Conservation (phyloP, 2,888 invertebrate species). For the Apotomis betuletana region DNA sequence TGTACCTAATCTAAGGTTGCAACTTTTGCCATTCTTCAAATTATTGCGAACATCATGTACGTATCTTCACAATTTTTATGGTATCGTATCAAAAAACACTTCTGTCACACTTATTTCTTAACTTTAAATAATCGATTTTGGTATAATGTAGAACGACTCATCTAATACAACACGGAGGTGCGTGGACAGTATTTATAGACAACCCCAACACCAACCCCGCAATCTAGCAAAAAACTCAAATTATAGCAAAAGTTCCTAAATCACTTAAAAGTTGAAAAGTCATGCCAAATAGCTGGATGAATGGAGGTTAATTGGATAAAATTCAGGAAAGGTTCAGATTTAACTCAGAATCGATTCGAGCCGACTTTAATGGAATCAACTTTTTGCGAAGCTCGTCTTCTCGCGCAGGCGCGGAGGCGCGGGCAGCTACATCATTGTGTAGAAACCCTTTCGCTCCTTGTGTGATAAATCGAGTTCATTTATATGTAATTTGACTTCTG, state of each 20-base stretch:
- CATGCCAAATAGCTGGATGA: constrained; percentile 28
- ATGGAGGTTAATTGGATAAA: constrained; percentile 35
- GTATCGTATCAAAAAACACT: no score
- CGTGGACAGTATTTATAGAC: background rate
- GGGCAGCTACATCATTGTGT: constrained; percentile 16
- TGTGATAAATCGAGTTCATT: constrained; percentile 7
- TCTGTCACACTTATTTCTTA: no score
- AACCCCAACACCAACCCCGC: background rate
- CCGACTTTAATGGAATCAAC: constrained; percentile 36
- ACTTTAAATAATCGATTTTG: no score
- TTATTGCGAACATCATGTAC: no score
- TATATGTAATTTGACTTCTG: background rate
- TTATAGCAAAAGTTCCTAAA: constrained; percentile 20
- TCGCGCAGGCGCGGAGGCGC: constrained; percentile 17
- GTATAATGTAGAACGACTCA: no score
- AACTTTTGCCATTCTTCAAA: no score
- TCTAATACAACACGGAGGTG: no score
- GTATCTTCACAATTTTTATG: no score
- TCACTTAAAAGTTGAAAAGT: constrained; percentile 36
- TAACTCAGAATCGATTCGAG: constrained; percentile 35
- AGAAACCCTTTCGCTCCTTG: background rate
- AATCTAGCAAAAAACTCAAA: constrained; percentile 10
- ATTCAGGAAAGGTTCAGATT: constrained; percentile 22
- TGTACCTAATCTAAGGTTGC: no score
- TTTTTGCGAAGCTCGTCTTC: constrained; percentile 21